Evolutionary conservation across 2,797 vertebrate species (phyloP), one percentile per base, ranked within the genome.

Genomic region (Benthosema pterotum): DNA sequence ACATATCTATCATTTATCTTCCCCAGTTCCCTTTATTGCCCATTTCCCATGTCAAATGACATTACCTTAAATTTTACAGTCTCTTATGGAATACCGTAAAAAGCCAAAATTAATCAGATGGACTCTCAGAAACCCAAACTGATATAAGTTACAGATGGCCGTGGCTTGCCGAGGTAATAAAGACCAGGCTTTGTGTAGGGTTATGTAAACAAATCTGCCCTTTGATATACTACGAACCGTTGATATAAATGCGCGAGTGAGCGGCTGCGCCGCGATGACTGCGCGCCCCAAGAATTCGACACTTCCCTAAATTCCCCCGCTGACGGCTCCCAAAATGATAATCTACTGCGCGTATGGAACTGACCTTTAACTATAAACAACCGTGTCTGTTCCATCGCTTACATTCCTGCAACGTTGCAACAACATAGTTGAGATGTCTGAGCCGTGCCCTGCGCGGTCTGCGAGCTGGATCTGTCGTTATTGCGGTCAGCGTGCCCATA

Each of bases 81-180:
- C 78, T 67, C 53, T 58, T 64, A 74, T 71, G 61, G 59, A 83
- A 77, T 80, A 82, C 70, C 62, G 75, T 72, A 78, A 82, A 85
- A 87, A 86, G 83, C 84, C 83, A 60, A 74, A 82, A 84, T 80
- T 80, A 86, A 86, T 88, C 80, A 85, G 72, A 80, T 72, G 69
- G 75, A 72, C 77, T 83, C 83, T 86, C 57, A 79, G 71, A 82
- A 77, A 76, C 60, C 62, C 54, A 65, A 79, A 76, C 67, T 85
- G 79, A 89, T 88, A 88, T 83, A 79, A 85, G 68, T 86, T 81
- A 79, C 88, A 90, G 87, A 89, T 88, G 87, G 76, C 76, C 53
- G 79, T 2, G 75, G 75, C 72, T 83, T 84, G 58, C 66, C 7
- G 28, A 53, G 73, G 77, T 85, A 87, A 89, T 87, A 83, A 83